These are phyloP conservation scores for Heliopora coerulea DNA, from an alignment of 92 coral and sea anemone genomes.

Conservation along the genomic window DNA sequence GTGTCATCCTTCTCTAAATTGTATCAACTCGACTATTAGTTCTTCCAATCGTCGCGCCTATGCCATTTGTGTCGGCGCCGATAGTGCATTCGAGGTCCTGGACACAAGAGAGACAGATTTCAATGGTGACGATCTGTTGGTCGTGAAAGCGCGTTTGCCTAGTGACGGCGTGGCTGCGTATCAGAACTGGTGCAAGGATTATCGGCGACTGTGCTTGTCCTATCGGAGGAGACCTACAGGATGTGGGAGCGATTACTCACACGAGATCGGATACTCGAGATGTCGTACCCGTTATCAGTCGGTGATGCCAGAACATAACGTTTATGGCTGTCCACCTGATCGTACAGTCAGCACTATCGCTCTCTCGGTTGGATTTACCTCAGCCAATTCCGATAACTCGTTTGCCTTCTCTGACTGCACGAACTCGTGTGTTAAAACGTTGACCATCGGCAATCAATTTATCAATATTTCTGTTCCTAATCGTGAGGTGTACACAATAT, in stretches of 20 bases:
- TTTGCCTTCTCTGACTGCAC: slow-evolving; percentile 46
- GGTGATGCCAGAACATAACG: slow-evolving; percentile 43
- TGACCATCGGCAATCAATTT: neutral
- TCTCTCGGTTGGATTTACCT: slow-evolving; percentile 23
- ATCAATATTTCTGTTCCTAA: slow-evolving; percentile 14
- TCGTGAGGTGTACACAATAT: slow-evolving; percentile 55
- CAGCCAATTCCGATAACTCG: slow-evolving; percentile 32
- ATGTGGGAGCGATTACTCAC: slow-evolving; percentile 30
- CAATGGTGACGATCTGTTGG: slow-evolving; percentile 19
- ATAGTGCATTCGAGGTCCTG: slow-evolving; percentile 24
- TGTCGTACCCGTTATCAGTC: slow-evolving; percentile 40
- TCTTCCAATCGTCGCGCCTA: neutral
- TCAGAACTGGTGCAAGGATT: slow-evolving; percentile 59
- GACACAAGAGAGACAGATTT: neutral
- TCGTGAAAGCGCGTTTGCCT: slow-evolving; percentile 52
- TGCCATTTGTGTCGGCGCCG: neutral
- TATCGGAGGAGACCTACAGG: slow-evolving; percentile 50
- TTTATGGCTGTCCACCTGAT: slow-evolving; percentile 41
- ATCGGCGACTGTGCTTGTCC: slow-evolving; percentile 46
- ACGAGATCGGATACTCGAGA: slow-evolving; percentile 20
- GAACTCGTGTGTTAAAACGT: neutral
- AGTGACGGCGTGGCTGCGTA: slow-evolving; percentile 33
- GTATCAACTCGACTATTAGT: neutral
- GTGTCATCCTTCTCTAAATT: slow-evolving; percentile 19
- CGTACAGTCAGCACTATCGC: slow-evolving; percentile 8